Evolutionary conservation across 2,888 invertebrate genomes (phyloP), one percentile per base, ranked within the genome.

Genomic region (Charanyca ferruginea): DNA sequence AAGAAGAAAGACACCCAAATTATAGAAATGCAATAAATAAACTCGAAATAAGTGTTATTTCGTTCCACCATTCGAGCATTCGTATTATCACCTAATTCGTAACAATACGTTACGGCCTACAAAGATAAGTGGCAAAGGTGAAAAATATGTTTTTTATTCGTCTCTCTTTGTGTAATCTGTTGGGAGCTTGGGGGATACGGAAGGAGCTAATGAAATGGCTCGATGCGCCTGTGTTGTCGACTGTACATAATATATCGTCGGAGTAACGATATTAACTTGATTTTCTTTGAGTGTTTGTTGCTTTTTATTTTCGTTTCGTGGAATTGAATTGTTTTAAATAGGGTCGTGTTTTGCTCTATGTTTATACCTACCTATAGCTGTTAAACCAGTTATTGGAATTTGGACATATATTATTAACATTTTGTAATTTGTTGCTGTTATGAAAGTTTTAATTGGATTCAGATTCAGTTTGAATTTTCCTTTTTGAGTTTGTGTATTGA

Each of bases 181-280:
- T 64, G 52, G 65, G 64, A 13, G 44, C 61, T 28, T 32, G 32
- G 41, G 52, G 65, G 61, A 66, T 53, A 61, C 77, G 73, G 74
- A 73, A 68, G 67, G 53, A 73, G 68, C 83, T 77, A 81, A 83
- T 83, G 81, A 84, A 84, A 84, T 82, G 81, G 80, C 77, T 70
- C 66, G 73, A 66, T 63, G 64, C 78, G 47, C 69, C 48, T 66
- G 73, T 75, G 74, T 79, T 70, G 68, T 76, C 68, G 55, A 76
- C 63, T 79, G 79, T 76, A 79, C 75, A 74, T 77, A 83, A 84
- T 75, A 82, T 82, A 84, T 83, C 32, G 76, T 67, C 54, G 49
- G 51, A 18, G 62, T 69, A 60, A 79, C 64, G 61, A 65, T 61
- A 70, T 81, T 76, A 66, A 61, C 77, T 68, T 76, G 49, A 61